Percentiles rank a stretch among this genome's conserved stretches.
These are phyloP conservation scores for Patagioenas fasciata DNA, from an alignment of 2,113 vertebrate genomes.

Conservation along the genomic window DNA sequence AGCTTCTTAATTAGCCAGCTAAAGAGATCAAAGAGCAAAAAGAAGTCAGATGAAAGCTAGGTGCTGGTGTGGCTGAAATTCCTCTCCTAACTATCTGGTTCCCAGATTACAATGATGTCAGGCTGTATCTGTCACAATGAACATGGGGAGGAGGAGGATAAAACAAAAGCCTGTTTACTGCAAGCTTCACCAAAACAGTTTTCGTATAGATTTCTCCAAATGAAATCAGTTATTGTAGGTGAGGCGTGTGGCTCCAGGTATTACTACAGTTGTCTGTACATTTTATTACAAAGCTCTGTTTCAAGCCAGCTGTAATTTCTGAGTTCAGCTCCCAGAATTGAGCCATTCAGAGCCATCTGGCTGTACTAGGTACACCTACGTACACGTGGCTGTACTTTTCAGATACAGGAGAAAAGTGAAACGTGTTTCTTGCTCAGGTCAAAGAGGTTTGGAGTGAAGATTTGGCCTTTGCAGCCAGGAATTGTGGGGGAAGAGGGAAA, in stretches of 20 bases:
- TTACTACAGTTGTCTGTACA: background rate
- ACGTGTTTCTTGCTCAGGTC: background rate
- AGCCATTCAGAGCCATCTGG: background rate
- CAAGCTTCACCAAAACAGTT: background rate
- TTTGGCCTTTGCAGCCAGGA: background rate
- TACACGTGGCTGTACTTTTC: rapidly evolving
- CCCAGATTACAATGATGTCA: conserved; percentile 25
- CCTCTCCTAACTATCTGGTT: conserved; percentile 25
- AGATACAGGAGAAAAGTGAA: background rate
- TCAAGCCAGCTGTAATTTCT: background rate
- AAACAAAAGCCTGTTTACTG: conserved; percentile 28
- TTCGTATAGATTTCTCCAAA: background rate
- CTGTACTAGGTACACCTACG: rapidly evolving
- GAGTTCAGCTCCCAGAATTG: background rate
- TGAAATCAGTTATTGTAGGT: background rate
- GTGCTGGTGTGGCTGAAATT: conserved; percentile 30
- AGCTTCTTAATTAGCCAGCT: conserved; percentile 21
- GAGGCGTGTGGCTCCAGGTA: background rate
- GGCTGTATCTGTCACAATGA: conserved; percentile 42
- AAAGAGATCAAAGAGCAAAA: conserved; percentile 39
- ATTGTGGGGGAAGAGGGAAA: background rate
- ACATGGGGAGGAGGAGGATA: background rate
- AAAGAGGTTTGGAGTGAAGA: background rate
- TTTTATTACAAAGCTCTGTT: background rate
- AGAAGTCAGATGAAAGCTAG: conserved; percentile 41